Base-by-base conservation (phyloP, 2,797 vertebrate genomes). In the Diplodus puntazzo region DNA sequence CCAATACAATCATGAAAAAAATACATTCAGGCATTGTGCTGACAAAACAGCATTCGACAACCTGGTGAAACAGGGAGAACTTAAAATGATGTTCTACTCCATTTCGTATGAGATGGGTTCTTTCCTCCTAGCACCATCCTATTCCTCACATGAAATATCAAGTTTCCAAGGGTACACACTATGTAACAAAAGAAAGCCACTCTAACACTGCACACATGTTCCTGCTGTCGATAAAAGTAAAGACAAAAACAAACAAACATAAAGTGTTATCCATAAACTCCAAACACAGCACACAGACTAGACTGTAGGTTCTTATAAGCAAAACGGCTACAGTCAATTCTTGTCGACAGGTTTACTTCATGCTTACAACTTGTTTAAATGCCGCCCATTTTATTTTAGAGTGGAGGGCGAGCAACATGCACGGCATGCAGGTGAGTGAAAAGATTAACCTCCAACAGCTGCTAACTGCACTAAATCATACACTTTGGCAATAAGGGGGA, bases 141-240 rank as follows among this genome's bases (percentile, higher is more conserved):
- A 61, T 67, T 71, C 73, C 73, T 75, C 69, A 77, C 68, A 63
- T 85, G 80, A 83, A 92, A 85, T 79, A 89, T 93, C 90, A 81
- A 75, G 74, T 93, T 89, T 91, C 92, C 91, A 92, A 71, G 88
- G 92, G 71, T 86, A 83, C 92, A 88, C 88, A 86, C 87, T 76
- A 81, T 79, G 87, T 72, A 76, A 85, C 81, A 87, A 90, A 87
- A 89, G 82, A 88, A 16, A 85, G 84, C 73, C 25, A 59, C 48
- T 65, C 21, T 50, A 59, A 50, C 14, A 50, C 49, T 58, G 20
- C 63, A 59, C 73, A 88, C 75, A 90, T 76, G 69, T 79, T 75
- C 79, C 79, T 54, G 63, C 63, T 43, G 67, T 61, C 77, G 43
- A 74, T 72, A 73, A 82, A 80, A 78, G 34, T 69, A 10, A 30